phyloP scores from a whole-genome alignment of 1,140 invertebrate genomes.

The Formica exsecta region DNA sequence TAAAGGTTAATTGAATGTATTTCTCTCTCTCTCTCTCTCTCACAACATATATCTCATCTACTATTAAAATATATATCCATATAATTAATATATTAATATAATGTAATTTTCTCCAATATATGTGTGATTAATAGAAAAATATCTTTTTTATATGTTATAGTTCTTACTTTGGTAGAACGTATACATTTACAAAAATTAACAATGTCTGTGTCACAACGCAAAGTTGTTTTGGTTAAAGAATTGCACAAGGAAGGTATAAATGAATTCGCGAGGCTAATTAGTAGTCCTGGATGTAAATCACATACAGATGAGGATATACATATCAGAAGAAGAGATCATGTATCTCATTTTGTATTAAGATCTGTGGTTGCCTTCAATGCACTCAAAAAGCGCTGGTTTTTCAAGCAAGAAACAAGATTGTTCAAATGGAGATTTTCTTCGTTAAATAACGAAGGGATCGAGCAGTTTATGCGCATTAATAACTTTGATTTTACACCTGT shows the following conservation, averaged over 20 bases:
- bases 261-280: slow-evolving; percentile 72
- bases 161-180: slow-evolving; percentile 55
- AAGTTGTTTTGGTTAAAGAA: slow-evolving; percentile 13
- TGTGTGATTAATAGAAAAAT: background rate
- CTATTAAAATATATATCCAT: background rate
- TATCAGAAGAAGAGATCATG: slow-evolving; percentile 92
- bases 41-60: background rate
- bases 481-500: slow-evolving; percentile 89
- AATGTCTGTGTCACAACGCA: slow-evolving; percentile 25
- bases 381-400: slow-evolving; percentile 95
- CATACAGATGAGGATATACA: slow-evolving; percentile 88
- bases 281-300: slow-evolving; percentile 82
- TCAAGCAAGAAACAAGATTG: slow-evolving; percentile 95
- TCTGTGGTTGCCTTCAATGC: slow-evolving; percentile 92
- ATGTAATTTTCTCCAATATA: background rate
- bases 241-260: background rate
- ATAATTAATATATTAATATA: background rate
- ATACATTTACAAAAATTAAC: slow-evolving; percentile 13
- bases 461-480: slow-evolving; percentile 92
- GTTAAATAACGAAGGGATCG: slow-evolving; percentile 88
- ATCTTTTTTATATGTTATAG: slow-evolving; percentile 18
- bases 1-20: slow-evolving; percentile 43
- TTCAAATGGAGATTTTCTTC: slow-evolving; percentile 94
- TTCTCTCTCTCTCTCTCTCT: no score
- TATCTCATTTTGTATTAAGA: slow-evolving; percentile 97